These are phyloP conservation scores for Alloscopus bannaensis DNA, from an alignment of 2,888 invertebrate species.

Conservation along the genomic window DNA sequence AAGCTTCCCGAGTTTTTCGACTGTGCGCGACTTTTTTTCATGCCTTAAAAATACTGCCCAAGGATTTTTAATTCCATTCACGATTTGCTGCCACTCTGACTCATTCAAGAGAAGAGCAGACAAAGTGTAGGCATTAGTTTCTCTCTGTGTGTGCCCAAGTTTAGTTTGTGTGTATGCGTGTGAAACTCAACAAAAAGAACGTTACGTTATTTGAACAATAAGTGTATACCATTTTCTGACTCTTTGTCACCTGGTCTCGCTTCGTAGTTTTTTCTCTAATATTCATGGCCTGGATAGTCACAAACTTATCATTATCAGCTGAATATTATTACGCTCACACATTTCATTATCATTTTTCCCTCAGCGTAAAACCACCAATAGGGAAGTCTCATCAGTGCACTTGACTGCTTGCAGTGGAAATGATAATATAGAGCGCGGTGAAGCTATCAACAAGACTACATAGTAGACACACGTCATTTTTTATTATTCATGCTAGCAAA, in stretches of 20 bases:
- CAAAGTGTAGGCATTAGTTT: no score
- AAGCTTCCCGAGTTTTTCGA: neutral
- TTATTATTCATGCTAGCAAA: no score
- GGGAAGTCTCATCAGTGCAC: conserved; percentile 2
- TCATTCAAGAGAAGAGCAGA: no score
- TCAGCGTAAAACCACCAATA: neutral
- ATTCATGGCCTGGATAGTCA: conserved; percentile 13
- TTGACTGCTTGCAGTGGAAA: conserved; percentile 37
- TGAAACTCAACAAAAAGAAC: no score
- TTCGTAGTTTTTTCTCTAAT: neutral
- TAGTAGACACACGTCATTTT: no score
- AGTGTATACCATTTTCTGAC: no score
- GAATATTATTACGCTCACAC: neutral
- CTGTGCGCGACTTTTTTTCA: neutral
- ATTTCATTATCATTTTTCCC: conserved; percentile 5
- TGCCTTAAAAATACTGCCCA: neutral
- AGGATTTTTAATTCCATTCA: conserved; percentile 12
- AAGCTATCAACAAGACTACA: no score
- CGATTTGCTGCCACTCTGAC: conserved; percentile 8
- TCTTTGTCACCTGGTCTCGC: conserved; percentile 1
- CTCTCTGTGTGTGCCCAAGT: no score
- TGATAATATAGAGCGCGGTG: conserved; percentile 32
- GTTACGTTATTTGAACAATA: no score
- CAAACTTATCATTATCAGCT: neutral
- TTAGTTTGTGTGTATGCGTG: no score